Percentiles rank a stretch among this genome's conserved stretches.
phyloP scores from a whole-genome alignment of 2,888 invertebrate species.

The Cerastoderma edule region DNA sequence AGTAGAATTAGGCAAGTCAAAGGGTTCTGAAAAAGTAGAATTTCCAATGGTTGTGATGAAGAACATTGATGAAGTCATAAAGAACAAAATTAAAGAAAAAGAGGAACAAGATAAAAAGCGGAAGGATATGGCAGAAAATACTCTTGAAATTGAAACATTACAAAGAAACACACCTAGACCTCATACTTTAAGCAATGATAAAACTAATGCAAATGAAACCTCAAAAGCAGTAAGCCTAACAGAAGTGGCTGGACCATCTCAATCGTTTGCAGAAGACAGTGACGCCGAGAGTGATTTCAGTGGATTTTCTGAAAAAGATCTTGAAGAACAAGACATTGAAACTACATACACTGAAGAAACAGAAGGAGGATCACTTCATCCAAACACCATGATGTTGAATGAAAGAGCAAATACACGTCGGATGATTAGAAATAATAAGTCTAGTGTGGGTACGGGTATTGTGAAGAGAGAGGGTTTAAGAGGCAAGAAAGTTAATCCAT shows the following conservation, averaged over 20 bases:
- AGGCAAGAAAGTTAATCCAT: neutral
- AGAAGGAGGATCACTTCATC: neutral
- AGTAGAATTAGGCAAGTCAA: neutral
- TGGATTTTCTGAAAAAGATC: constrained; percentile 56
- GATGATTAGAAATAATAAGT: neutral
- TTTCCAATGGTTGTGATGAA: neutral
- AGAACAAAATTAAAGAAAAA: neutral
- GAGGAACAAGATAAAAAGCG: neutral
- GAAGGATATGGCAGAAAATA: neutral
- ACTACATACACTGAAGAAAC: neutral
- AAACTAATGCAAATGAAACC: neutral
- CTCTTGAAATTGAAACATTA: neutral
- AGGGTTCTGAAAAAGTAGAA: neutral
- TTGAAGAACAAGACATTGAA: constrained; percentile 19
- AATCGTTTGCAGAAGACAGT: constrained; percentile 11
- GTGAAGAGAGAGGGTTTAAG: neutral
- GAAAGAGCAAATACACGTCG: neutral
- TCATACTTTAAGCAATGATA: neutral
- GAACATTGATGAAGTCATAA: neutral
- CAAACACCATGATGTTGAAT: neutral
- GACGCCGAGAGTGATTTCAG: constrained; percentile 57
- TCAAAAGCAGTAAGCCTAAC: neutral
- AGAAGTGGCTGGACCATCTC: neutral
- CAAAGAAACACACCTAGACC: neutral
- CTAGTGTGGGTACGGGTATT: neutral